Evolutionary conservation across 2,888 invertebrate species (phyloP).

Genomic region (Nowickia ferox): DNA sequence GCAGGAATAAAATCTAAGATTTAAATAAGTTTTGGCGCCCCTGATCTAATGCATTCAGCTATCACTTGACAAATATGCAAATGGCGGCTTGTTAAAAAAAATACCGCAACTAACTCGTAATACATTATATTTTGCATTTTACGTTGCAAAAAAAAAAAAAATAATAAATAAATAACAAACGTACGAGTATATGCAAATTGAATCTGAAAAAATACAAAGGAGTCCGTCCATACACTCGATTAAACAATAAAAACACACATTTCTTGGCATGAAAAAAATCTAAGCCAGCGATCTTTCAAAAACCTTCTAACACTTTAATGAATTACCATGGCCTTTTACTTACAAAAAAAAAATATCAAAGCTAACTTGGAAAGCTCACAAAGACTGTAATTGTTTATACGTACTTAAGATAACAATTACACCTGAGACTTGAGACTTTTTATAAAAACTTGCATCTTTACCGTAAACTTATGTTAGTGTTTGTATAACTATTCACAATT

Average conservation of each 20-base stretch:
- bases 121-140: conserved; percentile 37
- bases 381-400: conserved; percentile 11
- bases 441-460: too few species aligned
- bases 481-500: too few species aligned
- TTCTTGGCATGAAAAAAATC: conserved; percentile 25
- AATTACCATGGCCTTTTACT: conserved; percentile 61
- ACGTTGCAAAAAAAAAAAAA: background rate
- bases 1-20: background rate
- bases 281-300: conserved; percentile 51
- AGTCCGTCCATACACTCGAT: conserved; percentile 45
- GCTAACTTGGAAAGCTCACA: background rate
- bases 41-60: conserved; percentile 2
- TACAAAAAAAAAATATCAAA: conserved; percentile 13
- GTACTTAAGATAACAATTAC: conserved; percentile 3
- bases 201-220: conserved; percentile 30
- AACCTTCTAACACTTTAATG: conserved; percentile 61
- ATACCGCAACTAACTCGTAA: conserved; percentile 4
- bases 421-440: conserved; percentile 5
- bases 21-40: background rate
- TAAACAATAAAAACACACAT: conserved; percentile 46
- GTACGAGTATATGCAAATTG: conserved; percentile 47
- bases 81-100: conserved; percentile 24
- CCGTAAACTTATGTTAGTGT: too few species aligned
- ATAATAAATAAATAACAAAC: background rate
- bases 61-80: conserved; percentile 41